Conservation (phyloP, 2,113 vertebrate species). For the Heptranchias perlo region DNA sequence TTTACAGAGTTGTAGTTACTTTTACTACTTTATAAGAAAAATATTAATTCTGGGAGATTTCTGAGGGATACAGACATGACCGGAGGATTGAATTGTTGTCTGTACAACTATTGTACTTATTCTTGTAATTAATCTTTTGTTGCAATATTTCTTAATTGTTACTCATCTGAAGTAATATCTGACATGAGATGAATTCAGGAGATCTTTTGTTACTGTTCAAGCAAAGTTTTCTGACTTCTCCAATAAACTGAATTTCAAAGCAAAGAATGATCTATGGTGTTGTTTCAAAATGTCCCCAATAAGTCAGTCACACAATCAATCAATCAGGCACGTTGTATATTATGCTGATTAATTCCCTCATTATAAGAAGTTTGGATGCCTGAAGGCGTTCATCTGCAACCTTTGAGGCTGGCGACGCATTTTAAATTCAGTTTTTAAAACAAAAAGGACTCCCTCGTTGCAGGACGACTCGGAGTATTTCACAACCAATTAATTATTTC, state of each 20-base stretch:
- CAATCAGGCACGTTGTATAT: background rate
- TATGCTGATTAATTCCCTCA: background rate
- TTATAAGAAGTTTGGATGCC: background rate
- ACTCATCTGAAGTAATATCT: background rate
- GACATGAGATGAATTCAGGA: too few species aligned
- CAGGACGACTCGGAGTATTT: background rate
- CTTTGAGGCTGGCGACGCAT: background rate
- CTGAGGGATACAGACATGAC: background rate
- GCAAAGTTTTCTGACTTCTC: background rate
- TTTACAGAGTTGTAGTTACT: background rate
- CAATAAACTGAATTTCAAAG: slow-evolving; percentile 21
- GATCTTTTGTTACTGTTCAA: background rate
- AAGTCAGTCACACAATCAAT: background rate
- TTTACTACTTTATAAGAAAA: background rate
- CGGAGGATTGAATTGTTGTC: background rate
- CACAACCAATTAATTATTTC: background rate
- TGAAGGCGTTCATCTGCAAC: background rate
- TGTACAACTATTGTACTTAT: background rate
- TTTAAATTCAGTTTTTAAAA: background rate
- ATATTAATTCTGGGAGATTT: background rate
- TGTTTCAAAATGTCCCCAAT: background rate
- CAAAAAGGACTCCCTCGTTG: background rate
- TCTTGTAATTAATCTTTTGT: background rate
- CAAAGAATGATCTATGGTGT: background rate
- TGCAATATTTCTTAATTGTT: background rate